Conservation (phyloP, 1,140 invertebrate species). For the Dreissena polymorpha region DNA sequence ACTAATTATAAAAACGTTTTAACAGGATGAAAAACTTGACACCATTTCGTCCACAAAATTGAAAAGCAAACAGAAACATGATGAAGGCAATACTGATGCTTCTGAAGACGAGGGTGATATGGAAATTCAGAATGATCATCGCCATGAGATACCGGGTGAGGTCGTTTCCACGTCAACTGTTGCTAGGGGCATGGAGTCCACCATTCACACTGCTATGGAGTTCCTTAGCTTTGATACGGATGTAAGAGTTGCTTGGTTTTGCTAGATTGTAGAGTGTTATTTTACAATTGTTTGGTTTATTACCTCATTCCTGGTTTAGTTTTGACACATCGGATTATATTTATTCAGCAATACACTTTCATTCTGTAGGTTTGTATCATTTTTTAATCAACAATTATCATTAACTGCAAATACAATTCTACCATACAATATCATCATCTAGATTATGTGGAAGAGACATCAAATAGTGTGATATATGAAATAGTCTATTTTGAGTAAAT, state of each 20-base stretch:
- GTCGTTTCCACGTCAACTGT: slow-evolving; percentile 85
- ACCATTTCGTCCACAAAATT: slow-evolving; percentile 55
- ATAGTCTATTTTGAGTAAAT: too few relatives aligned
- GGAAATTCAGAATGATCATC: slow-evolving; percentile 61
- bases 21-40: slow-evolving; percentile 46
- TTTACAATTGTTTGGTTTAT: too few relatives aligned
- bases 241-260: neutral
- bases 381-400: too few relatives aligned
- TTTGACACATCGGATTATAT: too few relatives aligned
- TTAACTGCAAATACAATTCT: too few relatives aligned
- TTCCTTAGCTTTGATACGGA: slow-evolving; percentile 62
- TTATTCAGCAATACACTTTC: too few relatives aligned
- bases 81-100: slow-evolving; percentile 59
- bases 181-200: slow-evolving; percentile 86
- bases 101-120: slow-evolving; percentile 73
- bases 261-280: too few relatives aligned
- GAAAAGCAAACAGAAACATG: slow-evolving; percentile 58
- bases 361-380: too few relatives aligned
- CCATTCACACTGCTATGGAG: slow-evolving; percentile 82
- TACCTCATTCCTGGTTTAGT: too few relatives aligned
- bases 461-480: too few relatives aligned
- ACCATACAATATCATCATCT: too few relatives aligned
- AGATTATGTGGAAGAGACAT: too few relatives aligned
- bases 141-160: slow-evolving; percentile 89
- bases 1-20: neutral